Conservation (phyloP, 2,888 invertebrate species). For the Tinea pellionella region DNA sequence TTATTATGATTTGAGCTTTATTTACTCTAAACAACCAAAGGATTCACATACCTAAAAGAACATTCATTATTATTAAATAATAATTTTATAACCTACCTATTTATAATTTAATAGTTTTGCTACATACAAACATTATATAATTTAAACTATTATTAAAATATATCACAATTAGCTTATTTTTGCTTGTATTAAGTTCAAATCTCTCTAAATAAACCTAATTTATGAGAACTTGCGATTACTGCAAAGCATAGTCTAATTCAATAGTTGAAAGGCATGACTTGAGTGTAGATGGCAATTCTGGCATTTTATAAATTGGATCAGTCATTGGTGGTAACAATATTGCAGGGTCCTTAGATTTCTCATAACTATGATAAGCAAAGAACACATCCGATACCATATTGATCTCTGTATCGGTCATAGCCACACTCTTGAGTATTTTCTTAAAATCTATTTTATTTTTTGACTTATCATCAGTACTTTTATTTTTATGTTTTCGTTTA, state of each 20-base stretch:
- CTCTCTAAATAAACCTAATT: no score
- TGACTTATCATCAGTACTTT: neutral
- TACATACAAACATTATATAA: no score
- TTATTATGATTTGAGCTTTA: no score
- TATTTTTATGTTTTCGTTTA: conserved; percentile 26
- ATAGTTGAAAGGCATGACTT: conserved; percentile 40
- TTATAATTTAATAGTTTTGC: no score
- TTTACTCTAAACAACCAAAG: no score
- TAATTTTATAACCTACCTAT: no score
- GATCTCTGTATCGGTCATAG: conserved; percentile 52
- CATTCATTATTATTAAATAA: no score
- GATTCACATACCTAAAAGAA: no score
- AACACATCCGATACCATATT: conserved; percentile 46
- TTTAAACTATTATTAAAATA: no score
- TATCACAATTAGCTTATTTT: no score
- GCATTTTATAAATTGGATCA: conserved; percentile 49
- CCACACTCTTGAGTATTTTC: conserved; percentile 41
- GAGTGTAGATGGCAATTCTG: conserved; percentile 43
- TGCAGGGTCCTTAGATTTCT: conserved; percentile 39
- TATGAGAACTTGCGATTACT: neutral
- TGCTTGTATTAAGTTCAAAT: no score
- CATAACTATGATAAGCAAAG: conserved; percentile 42
- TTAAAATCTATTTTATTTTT: conserved; percentile 37
- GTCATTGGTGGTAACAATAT: conserved; percentile 47
- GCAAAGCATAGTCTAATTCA: conserved; percentile 30